These are phyloP conservation scores for Pegoplata infirma DNA, from an alignment of 2,888 invertebrate species.

Conservation along the genomic window DNA sequence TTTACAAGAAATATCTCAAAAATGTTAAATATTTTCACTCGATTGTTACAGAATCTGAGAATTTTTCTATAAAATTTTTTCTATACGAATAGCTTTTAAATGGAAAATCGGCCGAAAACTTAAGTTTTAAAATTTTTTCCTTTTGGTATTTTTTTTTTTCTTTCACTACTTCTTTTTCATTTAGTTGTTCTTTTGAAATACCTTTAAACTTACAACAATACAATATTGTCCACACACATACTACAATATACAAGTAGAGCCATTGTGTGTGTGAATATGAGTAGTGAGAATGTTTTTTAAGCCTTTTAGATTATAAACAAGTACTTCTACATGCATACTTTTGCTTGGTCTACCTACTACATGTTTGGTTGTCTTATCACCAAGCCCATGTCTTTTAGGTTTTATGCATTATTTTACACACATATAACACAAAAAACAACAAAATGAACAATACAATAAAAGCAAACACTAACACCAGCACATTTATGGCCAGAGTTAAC, in stretches of 20 bases:
- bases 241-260: background rate
- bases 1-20: too few species aligned
- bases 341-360: constrained; percentile 36
- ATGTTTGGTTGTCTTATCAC: constrained; percentile 42
- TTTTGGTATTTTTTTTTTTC: background rate
- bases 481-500: constrained; percentile 54
- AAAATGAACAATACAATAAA: background rate
- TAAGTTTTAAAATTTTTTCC: background rate
- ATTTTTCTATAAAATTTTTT: background rate
- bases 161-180: background rate
- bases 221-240: constrained; percentile 58
- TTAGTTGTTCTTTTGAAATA: background rate
- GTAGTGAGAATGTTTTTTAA: constrained; percentile 46
- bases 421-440: background rate
- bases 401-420: constrained; percentile 32
- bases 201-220: constrained; percentile 53
- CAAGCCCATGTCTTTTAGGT: constrained; percentile 18
- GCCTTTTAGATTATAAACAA: constrained; percentile 59
- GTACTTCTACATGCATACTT: constrained; percentile 42
- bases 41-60: too few species aligned
- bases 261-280: constrained; percentile 17
- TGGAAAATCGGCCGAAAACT: background rate
- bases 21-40: too few species aligned
- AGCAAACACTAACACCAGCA: constrained; percentile 23
- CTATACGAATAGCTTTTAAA: too few species aligned